A percentile compares a stretch with the other conserved stretches of the same genome.
Conservation (phyloP, 2,113 vertebrate genomes). For the Larimichthys polyactis region DNA sequence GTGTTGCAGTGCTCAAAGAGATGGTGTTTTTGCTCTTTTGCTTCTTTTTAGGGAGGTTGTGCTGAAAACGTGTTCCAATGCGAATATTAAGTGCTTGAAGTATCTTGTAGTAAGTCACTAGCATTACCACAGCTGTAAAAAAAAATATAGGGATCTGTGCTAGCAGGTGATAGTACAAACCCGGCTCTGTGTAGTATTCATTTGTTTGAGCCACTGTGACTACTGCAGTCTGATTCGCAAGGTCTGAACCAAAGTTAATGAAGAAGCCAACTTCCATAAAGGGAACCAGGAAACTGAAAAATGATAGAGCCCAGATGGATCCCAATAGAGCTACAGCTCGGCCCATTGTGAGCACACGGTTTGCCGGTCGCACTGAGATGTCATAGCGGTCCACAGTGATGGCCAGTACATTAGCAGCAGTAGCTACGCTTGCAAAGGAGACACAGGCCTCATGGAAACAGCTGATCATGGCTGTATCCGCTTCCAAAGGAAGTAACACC, state of each 20-base stretch:
- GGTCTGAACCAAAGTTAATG: constrained; percentile 83
- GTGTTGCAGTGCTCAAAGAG: constrained; percentile 86
- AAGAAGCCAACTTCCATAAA: constrained; percentile 97
- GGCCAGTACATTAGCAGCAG: constrained; percentile 94
- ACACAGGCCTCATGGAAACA: constrained; percentile 97
- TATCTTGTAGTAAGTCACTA: constrained; percentile 97
- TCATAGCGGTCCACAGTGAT: constrained; percentile 97
- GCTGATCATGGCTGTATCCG: constrained; percentile 91
- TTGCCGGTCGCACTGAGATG: constrained; percentile 96
- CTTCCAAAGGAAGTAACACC: constrained; percentile 90
- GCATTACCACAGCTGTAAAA: constrained; percentile 94
- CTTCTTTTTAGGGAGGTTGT: constrained; percentile 91
- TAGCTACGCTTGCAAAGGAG: constrained; percentile 95
- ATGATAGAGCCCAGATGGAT: constrained; percentile 93
- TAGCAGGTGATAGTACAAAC: constrained; percentile 95
- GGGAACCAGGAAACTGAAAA: constrained; percentile 94
- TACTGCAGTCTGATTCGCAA: constrained; percentile 87
- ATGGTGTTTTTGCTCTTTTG: constrained; percentile 89
- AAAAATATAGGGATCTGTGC: constrained; percentile 97
- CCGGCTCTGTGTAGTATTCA: constrained; percentile 91
- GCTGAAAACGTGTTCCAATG: constrained; percentile 92
- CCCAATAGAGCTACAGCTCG: constrained; percentile 91
- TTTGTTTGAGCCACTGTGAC: constrained; percentile 87
- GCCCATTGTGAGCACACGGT: constrained; percentile 94
- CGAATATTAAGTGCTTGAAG: constrained; percentile 97